phyloP scores from a whole-genome alignment of 2,113 vertebrate genomes.

The Manacus vitellinus region DNA sequence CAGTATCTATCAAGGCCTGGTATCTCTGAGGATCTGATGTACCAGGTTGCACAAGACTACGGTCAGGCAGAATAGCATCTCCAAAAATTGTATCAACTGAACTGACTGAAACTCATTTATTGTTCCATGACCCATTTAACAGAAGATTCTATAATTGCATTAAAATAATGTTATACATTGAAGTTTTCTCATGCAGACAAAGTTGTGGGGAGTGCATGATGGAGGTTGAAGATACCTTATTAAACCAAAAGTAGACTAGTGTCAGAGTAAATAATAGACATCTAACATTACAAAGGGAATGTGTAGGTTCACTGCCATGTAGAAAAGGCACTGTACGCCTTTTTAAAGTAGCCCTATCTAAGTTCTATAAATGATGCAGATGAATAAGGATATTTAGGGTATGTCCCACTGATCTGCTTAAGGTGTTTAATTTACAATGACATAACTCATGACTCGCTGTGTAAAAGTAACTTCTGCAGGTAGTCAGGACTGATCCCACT shows the following conservation, averaged over 20 bases:
- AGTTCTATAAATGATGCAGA: neutral
- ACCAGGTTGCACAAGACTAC: too few species aligned
- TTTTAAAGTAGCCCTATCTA: neutral
- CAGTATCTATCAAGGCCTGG: too few species aligned
- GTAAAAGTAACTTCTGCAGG: neutral
- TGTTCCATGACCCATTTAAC: neutral
- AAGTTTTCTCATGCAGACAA: neutral
- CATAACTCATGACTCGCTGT: neutral
- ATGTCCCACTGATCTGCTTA: neutral
- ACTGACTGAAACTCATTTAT: neutral
- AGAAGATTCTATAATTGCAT: neutral
- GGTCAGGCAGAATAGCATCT: neutral
- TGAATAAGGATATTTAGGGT: neutral
- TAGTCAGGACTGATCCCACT: neutral
- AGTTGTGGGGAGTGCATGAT: neutral
- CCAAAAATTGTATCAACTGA: neutral
- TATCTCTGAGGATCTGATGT: too few species aligned
- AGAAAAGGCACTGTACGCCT: neutral
- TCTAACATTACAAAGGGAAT: neutral
- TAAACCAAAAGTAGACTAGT: neutral
- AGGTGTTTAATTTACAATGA: neutral
- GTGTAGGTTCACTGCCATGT: neutral
- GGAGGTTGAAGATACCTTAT: neutral
- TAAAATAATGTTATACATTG: neutral
- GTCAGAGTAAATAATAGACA: neutral